Base-by-base conservation (phyloP, 1,140 invertebrate genomes). In the Drosophila ananassae region DNA sequence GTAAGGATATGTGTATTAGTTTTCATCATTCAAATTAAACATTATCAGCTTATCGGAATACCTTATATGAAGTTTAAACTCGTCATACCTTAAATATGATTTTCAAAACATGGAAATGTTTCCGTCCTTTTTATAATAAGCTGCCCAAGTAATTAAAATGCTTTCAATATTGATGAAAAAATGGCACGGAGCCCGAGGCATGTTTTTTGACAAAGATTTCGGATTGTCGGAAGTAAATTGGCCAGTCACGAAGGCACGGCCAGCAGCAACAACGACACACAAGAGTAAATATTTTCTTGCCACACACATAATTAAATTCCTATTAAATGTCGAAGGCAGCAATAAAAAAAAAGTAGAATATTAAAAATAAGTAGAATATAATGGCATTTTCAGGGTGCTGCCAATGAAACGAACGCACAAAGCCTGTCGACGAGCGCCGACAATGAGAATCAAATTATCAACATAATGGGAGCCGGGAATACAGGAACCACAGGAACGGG, bases 371-470 rank as follows among this genome's bases (percentile, higher is more conserved):
- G 58, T 73, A 46, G 37, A 55, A 46, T 50, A 54, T 74, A 74
- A 73, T 73, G 47, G 72, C 67, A 73, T 69, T 60, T 63, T 34
- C 24, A 24, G 32, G 22, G 46, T 34, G 62, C 46, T 34, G 62
- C 21, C 62, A 56, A 64, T 66, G 44, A 66, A 37, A 28, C 2
- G 5, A 64, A 39, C 50, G 50, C 34, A 62, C 46, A 54, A 73
- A 52, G 68, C 13, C 46, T 13, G 30, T 13, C 13, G 46, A 53
- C 34, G 24, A 47, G 28, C 28, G 32, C 41, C 54, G 48, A 73
- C 72, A 74, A 62, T 63, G 72, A 39, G 37, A 64, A 75, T 75
- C 54, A 57, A 75, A 73, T 75, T 75, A 73, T 64, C 53, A 73
- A 75, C 73, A 73, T 58, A 75, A 75, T 58, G 60, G 47, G 34